phyloP scores from a whole-genome alignment of 2,797 vertebrate species.

The Sebastes variabilis region DNA sequence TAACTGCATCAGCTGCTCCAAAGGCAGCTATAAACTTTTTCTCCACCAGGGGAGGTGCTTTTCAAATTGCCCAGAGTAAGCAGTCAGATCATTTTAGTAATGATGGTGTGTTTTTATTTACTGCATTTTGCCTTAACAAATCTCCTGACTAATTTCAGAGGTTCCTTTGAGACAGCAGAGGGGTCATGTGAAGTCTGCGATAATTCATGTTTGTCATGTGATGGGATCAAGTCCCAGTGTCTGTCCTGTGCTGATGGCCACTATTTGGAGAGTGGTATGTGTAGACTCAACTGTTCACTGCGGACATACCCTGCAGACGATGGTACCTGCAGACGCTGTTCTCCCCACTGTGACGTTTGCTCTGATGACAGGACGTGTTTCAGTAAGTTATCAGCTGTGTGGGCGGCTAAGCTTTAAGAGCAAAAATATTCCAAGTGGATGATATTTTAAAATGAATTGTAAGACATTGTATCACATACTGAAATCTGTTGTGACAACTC shows the following conservation, averaged over 20 bases:
- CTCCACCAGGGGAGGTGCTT: slow-evolving; percentile 83
- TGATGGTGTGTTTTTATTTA: background rate
- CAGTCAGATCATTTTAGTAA: background rate
- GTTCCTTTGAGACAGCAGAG: slow-evolving; percentile 78
- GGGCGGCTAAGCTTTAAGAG: background rate
- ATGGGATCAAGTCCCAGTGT: slow-evolving; percentile 78
- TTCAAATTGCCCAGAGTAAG: slow-evolving; percentile 87
- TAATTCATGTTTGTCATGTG: slow-evolving; percentile 81
- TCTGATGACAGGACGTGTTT: slow-evolving; percentile 76
- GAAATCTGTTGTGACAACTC: background rate
- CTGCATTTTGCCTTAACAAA: background rate
- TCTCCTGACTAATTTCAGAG: slow-evolving; percentile 56
- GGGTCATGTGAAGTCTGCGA: slow-evolving; percentile 80
- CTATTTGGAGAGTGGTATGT: slow-evolving; percentile 77
- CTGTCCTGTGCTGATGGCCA: slow-evolving; percentile 79
- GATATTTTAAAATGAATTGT: background rate
- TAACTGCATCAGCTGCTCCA: slow-evolving; percentile 81
- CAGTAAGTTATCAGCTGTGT: slow-evolving; percentile 67
- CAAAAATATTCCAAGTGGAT: background rate
- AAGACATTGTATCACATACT: background rate
- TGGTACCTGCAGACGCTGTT: slow-evolving; percentile 80
- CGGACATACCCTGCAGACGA: slow-evolving; percentile 77
- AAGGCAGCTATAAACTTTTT: slow-evolving; percentile 73
- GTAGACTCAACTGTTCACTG: slow-evolving; percentile 79
- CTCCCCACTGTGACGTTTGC: slow-evolving; percentile 82